These are phyloP conservation scores for Prosapia bicincta DNA, from an alignment of 2,888 invertebrate genomes.

Conservation along the genomic window DNA sequence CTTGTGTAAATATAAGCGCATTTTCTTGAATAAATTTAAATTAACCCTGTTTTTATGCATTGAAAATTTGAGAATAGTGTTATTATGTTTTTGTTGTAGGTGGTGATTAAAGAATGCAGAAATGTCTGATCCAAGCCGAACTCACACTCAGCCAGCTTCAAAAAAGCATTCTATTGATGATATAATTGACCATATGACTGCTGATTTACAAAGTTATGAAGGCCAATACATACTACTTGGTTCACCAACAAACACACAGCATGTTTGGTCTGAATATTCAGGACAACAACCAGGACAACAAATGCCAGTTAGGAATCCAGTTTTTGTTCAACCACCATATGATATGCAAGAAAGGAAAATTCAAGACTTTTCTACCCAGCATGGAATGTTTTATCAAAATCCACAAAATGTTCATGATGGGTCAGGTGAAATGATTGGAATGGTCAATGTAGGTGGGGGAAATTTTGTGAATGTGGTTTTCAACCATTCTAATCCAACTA, in stretches of 20 bases:
- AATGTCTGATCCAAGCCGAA: slow-evolving; percentile 21
- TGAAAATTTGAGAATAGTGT: too few relatives aligned
- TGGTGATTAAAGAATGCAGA: slow-evolving; percentile 10
- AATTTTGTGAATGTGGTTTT: slow-evolving; percentile 46
- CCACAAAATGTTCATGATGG: slow-evolving; percentile 10
- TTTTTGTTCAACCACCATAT: slow-evolving; percentile 19
- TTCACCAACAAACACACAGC: slow-evolving; percentile 43
- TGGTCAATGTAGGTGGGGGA: slow-evolving; percentile 48
- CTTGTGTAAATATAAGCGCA: too few relatives aligned
- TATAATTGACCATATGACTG: slow-evolving; percentile 58
- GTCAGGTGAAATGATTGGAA: slow-evolving; percentile 42
- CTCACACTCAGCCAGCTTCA: neutral
- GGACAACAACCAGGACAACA: neutral
- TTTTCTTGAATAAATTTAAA: too few relatives aligned
- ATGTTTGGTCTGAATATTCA: slow-evolving; percentile 25
- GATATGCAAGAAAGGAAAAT: slow-evolving; percentile 21
- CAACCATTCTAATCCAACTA: slow-evolving; percentile 29
- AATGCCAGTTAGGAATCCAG: slow-evolving; percentile 18
- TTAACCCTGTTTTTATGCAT: too few relatives aligned
- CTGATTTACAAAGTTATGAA: slow-evolving; percentile 55
- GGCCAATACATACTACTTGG: slow-evolving; percentile 56
- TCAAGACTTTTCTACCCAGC: slow-evolving; percentile 14
- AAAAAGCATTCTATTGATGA: slow-evolving; percentile 49
- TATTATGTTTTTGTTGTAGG: neutral
- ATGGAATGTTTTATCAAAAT: slow-evolving; percentile 16